A percentile compares a stretch with the other conserved stretches of the same genome.
phyloP scores from a whole-genome alignment of 2,888 invertebrate species.

The Sarcophaga subvicina region DNA sequence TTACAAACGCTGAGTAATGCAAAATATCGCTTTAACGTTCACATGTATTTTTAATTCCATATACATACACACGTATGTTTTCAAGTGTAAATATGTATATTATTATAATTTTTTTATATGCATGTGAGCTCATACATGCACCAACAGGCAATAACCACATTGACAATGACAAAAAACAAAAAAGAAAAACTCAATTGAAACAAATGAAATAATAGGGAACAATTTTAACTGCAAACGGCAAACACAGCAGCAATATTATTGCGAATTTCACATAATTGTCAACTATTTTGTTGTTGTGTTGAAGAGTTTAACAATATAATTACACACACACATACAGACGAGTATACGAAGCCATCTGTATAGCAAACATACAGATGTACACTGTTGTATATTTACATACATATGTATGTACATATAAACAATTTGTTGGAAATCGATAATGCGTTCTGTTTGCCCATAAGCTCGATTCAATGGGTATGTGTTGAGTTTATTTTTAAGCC shows the following conservation, averaged over 20 bases:
- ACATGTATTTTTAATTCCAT: conserved; percentile 1
- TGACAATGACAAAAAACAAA: conserved; percentile 10
- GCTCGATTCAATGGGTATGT: conserved; percentile 32
- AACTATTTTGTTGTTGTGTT: conserved; percentile 14
- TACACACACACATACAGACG: neutral
- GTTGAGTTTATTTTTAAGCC: conserved; percentile 44
- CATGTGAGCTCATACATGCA: neutral
- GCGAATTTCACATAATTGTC: conserved; percentile 16
- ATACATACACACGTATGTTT: conserved; percentile 5
- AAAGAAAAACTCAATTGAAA: neutral
- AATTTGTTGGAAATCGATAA: conserved; percentile 48
- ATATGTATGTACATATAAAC: conserved; percentile 8
- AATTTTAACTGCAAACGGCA: neutral
- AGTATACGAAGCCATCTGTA: neutral
- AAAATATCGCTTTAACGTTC: conserved; percentile 4
- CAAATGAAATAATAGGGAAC: neutral
- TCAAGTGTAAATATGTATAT: neutral
- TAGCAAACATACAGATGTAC: neutral
- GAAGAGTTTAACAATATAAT: neutral
- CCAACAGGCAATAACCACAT: conserved; percentile 25
- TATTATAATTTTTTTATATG: conserved; percentile 4
- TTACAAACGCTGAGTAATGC: conserved; percentile 28
- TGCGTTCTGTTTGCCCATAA: neutral
- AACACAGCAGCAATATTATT: conserved; percentile 17
- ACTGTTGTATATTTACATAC: conserved; percentile 12